Base-by-base conservation (phyloP, 2,113 vertebrate genomes). In the Seriola rivoliana region DNA sequence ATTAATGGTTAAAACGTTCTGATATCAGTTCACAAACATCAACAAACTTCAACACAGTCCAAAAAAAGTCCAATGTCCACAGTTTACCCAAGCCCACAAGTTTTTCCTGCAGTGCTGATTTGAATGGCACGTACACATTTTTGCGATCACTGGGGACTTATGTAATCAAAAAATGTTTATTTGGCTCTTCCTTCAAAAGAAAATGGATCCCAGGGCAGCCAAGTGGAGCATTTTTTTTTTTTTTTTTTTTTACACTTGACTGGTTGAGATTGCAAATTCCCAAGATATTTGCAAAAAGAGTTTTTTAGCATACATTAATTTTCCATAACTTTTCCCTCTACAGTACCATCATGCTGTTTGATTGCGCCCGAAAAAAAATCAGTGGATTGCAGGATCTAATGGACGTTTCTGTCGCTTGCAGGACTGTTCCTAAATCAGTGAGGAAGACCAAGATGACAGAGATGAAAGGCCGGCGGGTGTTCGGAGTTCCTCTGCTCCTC, bases 401-500 rank as follows among this genome's bases (percentile, higher is more conserved):
- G 5, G 44, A 9, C 3, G 0, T 19, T 17, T 77, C 32, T 55
- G 19, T 40, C 8, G 0, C 71, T 0, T 66, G 52, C 80, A 98
- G 97, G 97, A 96, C 95, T 9, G 92, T 97, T 75, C 97, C 96
- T 0, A 97, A 96, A 85, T 89, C 94, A 6, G 94, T 84, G 34
- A 94, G 93, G 86, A 97, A 96, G 86, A 81, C 90, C 9, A 96
- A 96, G 88, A 82, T 57, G 13, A 85, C 82, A 1, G 96, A 96
- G 78, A 91, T 95, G 78, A 96, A 96, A 83, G 95, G 95, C 72
- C 95, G 93, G 40, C 95, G 92, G 59, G 96, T 98, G 70, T 98
- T 98, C 87, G 97, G 96, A 12, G 95, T 96, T 70, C 96, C 97
- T 73, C 78, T 97, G 71, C 92, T 97, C 3, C 89, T 95, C 89